Percentiles rank a stretch among this genome's conserved stretches.
Evolutionary conservation across 2,113 vertebrate species (phyloP).

Genomic region (Castor canadensis): DNA sequence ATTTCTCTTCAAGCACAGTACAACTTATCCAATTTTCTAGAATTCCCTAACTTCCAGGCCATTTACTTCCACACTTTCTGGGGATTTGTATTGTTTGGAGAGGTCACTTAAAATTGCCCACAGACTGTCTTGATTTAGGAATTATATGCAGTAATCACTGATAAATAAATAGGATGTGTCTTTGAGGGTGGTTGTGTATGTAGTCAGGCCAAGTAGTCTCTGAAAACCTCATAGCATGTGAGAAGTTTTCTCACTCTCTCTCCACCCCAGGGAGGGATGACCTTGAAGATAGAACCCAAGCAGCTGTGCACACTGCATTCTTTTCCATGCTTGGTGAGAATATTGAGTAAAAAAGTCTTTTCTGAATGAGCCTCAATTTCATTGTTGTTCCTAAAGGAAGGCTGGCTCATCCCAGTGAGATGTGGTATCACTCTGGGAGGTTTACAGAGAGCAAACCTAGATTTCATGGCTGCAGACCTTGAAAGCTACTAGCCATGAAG

Average conservation of each 20-base stretch:
- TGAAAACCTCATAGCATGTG: background rate
- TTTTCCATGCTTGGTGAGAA: background rate
- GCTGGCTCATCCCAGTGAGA: background rate
- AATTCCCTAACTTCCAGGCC: background rate
- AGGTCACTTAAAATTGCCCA: background rate
- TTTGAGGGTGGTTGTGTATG: background rate
- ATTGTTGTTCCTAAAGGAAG: background rate
- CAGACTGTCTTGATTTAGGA: background rate
- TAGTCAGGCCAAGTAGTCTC: background rate
- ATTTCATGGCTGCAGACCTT: no score
- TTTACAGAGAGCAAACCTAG: background rate
- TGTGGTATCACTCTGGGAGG: background rate
- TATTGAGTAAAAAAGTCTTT: background rate
- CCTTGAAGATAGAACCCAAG: no score
- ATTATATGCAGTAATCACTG: background rate
- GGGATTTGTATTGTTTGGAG: background rate
- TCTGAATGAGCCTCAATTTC: background rate
- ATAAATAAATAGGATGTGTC: background rate
- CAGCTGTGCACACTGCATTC: fast-evolving
- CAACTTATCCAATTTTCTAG: background rate
- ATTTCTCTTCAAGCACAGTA: background rate
- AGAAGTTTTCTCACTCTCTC: background rate
- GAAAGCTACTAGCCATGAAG: background rate
- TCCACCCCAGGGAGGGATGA: no score
- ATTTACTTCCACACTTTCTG: background rate